Evolutionary conservation across 2,888 invertebrate species (phyloP), one percentile per base, ranked within the genome.

Genomic region (Lepas anatifera): DNA sequence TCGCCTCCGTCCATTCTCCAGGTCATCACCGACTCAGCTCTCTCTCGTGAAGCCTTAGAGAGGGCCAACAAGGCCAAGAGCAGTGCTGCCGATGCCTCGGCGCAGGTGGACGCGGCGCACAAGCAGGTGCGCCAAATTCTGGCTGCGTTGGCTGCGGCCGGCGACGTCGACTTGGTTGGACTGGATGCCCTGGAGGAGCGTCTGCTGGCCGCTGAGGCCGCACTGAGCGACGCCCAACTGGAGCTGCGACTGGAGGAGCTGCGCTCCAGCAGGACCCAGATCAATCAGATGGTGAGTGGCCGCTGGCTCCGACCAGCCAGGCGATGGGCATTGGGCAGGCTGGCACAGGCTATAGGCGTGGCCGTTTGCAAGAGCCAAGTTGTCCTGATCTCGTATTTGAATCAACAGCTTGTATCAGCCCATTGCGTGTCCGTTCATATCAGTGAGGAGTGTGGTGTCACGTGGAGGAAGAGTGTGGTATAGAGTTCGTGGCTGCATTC

Each of bases 1-100:
- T 41, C 4, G 41, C 41, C 10, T 16, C 41, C 16, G 11, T 41
- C 41, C 41, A 4, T n/a, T n/a, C n/a, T n/a, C 16, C n/a, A 52
- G 52, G 29, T 52, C 13, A 11, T 29, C 29, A 11, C 16, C 3
- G 52, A 52, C 52, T 27, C 52, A 16, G 50, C 76, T 11, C 52
- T 52, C 27, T 11, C 52, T 2, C 27, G 52, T 3, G 52, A 92
- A 90, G 86, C 85, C 0, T 82, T 86, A 74, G 82, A 83, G 72
- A 84, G 84, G 77, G 94, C 95, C 32, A 92, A 92, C 8, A 87
- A 90, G 82, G 93, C 95, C 0, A 91, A 90, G 77, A 89, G 87
- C 8, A 90, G 90, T 74, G 90, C 94, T 0, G 84, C 86, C 68
- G 87, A 89, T 75, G 92, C 93, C 0, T 87, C 89, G 70, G 87